These are phyloP conservation scores for Goniozus legneri DNA, from an alignment of 1,140 invertebrate species.

Conservation along the genomic window DNA sequence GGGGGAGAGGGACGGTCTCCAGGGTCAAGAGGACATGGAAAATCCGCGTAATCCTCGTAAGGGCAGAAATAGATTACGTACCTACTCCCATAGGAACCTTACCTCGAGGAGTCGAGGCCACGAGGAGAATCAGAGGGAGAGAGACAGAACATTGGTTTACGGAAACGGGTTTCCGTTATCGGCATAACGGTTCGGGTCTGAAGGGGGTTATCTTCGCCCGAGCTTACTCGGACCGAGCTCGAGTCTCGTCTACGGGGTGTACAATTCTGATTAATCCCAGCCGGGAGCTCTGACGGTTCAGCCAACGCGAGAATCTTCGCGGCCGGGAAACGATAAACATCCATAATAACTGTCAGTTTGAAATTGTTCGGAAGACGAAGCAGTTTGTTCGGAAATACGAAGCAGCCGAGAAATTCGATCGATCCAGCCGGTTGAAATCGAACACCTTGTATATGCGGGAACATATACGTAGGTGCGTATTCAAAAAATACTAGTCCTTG, in stretches of 20 bases:
- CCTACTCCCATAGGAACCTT: constrained; percentile 13
- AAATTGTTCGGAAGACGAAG: no score
- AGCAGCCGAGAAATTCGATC: no score
- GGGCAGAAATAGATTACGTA: constrained; percentile 29
- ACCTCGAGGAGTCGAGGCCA: no score
- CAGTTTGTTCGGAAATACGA: no score
- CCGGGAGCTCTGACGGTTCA: no score
- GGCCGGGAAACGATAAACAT: not conserved
- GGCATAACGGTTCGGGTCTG: constrained; percentile 24
- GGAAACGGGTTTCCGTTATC: constrained; percentile 34
- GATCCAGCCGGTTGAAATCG: no score
- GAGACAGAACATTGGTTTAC: constrained; percentile 28
- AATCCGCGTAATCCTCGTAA: constrained; percentile 27
- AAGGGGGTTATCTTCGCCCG: constrained; percentile 29
- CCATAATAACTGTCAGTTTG: not conserved
- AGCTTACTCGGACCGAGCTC: constrained; percentile 18
- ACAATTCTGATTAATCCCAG: not conserved
- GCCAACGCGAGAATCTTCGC: no score
- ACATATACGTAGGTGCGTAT: no score
- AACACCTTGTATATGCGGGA: no score
- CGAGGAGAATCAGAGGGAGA: no score
- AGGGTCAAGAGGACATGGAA: constrained; percentile 6
- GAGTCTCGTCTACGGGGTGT: not conserved
- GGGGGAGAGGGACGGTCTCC: not conserved
- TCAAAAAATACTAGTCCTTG: no score